A percentile compares a stretch with the other conserved stretches of the same genome.
phyloP scores from a whole-genome alignment of 1,140 invertebrate species.

The Pogonognathellus flavescens region DNA sequence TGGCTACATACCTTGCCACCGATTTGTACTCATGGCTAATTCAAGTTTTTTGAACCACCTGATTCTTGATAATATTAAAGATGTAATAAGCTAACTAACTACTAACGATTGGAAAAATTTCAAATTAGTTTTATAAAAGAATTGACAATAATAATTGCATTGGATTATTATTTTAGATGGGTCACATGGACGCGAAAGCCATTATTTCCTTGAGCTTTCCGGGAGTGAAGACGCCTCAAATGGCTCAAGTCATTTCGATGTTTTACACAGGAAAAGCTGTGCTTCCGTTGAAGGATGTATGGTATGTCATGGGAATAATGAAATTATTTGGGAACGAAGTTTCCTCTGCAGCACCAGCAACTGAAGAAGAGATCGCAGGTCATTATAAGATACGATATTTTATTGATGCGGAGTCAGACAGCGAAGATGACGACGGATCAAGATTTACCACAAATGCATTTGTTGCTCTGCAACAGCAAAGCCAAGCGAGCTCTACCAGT shows the following conservation, averaged over 20 bases:
- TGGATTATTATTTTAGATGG: background rate
- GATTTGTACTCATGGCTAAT: constrained; percentile 3
- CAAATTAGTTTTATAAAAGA: background rate
- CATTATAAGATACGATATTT: background rate
- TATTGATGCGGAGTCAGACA: background rate
- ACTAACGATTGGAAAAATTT: background rate
- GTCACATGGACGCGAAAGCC: background rate
- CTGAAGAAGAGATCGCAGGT: background rate
- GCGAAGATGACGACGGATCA: background rate
- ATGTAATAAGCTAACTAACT: background rate
- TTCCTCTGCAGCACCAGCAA: background rate
- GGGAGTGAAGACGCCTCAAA: background rate
- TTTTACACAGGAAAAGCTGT: background rate
- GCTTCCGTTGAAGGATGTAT: background rate
- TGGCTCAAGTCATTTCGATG: background rate
- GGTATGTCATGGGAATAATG: background rate
- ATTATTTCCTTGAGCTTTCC: background rate
- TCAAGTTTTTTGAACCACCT: background rate
- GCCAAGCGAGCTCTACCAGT: background rate
- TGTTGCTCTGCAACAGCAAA: background rate
- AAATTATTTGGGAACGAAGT: background rate
- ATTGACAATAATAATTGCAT: no score
- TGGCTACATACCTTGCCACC: constrained; percentile 1
- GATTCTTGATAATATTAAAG: background rate
- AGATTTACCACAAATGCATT: constrained; percentile 5